Conservation (phyloP, 2,888 invertebrate genomes). For the Zaprionus obscuricornis region DNA sequence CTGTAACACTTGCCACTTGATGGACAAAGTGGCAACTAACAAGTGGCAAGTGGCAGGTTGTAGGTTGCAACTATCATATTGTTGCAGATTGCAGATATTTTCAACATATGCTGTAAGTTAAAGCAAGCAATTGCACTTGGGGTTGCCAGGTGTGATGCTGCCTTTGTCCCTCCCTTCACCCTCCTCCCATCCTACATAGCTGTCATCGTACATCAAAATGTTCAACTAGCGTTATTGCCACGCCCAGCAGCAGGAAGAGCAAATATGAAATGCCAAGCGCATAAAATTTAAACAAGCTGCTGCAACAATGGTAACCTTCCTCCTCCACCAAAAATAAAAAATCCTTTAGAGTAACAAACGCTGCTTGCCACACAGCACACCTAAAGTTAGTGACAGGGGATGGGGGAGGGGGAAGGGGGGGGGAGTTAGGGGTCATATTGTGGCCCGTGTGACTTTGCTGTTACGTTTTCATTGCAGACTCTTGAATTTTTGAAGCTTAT, state of each 20-base stretch:
- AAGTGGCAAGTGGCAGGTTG: too few species aligned
- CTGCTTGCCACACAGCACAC: too few species aligned
- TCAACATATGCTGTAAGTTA: not conserved
- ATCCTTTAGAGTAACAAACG: too few species aligned
- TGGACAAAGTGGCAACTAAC: too few species aligned
- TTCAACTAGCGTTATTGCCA: slow-evolving; percentile 1
- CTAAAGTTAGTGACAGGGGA: too few species aligned
- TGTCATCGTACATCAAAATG: slow-evolving; percentile 39
- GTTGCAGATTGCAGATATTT: slow-evolving; percentile 1
- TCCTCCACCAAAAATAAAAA: not conserved
- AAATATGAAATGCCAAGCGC: slow-evolving; percentile 40
- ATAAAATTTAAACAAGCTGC: slow-evolving; percentile 65
- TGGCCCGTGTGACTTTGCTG: slow-evolving; percentile 7
- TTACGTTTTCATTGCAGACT: slow-evolving; percentile 36
- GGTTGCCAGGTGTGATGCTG: slow-evolving; percentile 3
- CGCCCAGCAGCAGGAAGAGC: slow-evolving; percentile 11
- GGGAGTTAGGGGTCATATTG: too few species aligned
- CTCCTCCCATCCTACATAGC: too few species aligned
- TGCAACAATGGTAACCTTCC: slow-evolving; percentile 31
- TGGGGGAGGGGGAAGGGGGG: not conserved
- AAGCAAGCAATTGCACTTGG: not conserved
- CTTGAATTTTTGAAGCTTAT: slow-evolving; percentile 50
- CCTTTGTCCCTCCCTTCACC: slow-evolving; percentile 24
- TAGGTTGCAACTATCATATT: too few species aligned
- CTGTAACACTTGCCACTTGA: too few species aligned